Evolutionary conservation across 2,113 vertebrate species (phyloP).

Genomic region (Laterallus jamaicensis): DNA sequence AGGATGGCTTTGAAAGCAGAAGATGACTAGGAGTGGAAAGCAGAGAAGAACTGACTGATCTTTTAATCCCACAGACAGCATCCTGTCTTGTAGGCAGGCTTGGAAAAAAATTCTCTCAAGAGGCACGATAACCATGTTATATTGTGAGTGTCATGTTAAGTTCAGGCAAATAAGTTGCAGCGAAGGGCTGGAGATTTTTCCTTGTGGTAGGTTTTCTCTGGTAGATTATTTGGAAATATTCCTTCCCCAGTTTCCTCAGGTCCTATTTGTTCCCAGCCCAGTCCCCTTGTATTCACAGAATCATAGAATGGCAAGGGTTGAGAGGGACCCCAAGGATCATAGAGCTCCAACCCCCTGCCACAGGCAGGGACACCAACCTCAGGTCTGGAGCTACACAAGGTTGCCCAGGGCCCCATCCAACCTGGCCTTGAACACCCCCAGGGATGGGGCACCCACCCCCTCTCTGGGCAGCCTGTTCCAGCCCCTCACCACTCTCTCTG

Average conservation of each 20-base stretch:
- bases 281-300: not conserved
- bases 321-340: too few relatives aligned
- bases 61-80: not conserved
- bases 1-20: not conserved
- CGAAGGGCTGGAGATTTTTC: not conserved
- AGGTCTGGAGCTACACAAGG: too few relatives aligned
- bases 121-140: not conserved
- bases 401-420: too few relatives aligned
- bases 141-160: fast-evolving
- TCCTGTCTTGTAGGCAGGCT: not conserved
- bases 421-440: too few relatives aligned
- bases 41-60: not conserved
- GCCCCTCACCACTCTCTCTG: too few relatives aligned
- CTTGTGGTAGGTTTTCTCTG: not conserved
- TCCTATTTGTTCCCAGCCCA: not conserved
- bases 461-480: too few relatives aligned
- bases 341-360: too few relatives aligned
- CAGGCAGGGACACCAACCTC: too few relatives aligned
- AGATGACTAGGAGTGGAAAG: not conserved
- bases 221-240: not conserved
- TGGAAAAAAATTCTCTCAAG: not conserved
- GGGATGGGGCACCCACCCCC: too few relatives aligned
- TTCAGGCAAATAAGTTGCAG: not conserved
- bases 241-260: not conserved
- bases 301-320: too few relatives aligned